A percentile compares a stretch with the other conserved stretches of the same genome.
Evolutionary conservation across 2,113 vertebrate genomes (phyloP).

Genomic region (Oriolus oriolus): DNA sequence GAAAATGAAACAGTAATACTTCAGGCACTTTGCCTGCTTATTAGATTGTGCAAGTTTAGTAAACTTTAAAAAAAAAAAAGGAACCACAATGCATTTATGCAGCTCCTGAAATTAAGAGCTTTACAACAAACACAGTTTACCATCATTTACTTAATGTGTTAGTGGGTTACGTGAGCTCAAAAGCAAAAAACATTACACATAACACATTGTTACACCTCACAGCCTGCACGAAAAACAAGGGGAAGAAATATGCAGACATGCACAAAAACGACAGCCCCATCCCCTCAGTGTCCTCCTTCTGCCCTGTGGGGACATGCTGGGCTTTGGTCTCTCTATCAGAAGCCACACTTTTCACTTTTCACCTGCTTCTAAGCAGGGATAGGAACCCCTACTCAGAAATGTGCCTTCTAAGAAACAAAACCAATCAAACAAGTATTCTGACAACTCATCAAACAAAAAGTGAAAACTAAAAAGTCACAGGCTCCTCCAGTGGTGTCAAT

Average conservation of each 20-base stretch:
- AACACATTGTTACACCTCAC: background rate
- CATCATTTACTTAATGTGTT: background rate
- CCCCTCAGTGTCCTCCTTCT: background rate
- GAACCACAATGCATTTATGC: background rate
- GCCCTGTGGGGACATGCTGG: fast-evolving
- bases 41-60: background rate
- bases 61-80: background rate
- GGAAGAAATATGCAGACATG: background rate
- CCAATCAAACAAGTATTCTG: background rate
- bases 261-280: background rate
- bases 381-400: background rate
- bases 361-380: background rate
- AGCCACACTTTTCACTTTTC: background rate
- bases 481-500: background rate
- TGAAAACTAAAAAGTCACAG: background rate
- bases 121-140: background rate
- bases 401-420: background rate
- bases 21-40: background rate
- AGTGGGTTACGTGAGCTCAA: background rate
- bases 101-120: background rate
- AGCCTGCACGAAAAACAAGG: background rate
- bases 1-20: background rate
- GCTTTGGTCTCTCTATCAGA: background rate
- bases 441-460: background rate
- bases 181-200: background rate